Base-by-base conservation (phyloP, 92 coral and sea anemone genomes). In the Zoanthus sansibaricus region DNA sequence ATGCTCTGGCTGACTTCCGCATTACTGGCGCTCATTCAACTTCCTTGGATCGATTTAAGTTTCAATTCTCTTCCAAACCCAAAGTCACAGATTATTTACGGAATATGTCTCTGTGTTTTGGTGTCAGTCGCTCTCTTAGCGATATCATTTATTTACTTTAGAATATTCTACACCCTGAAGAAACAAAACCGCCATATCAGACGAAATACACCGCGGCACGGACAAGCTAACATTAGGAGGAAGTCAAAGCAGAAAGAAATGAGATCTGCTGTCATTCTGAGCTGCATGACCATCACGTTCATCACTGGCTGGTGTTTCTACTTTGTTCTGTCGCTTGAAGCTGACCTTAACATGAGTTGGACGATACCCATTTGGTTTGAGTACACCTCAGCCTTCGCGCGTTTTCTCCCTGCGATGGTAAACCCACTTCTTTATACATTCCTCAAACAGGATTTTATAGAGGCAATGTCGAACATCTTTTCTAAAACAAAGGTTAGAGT, bases 361-460 rank as follows among this genome's bases (percentile, higher is more conserved):
- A 9, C 33, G 13, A 88, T 89, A 32, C 91, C 91, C 3, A 0
- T 0, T 9, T 89, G 91, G 91, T n/a, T 44, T 20, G 66, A 37
- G 9, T 14, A 45, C 20, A 13, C 61, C 15, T 89, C 55, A 16
- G 11, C 68, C 73, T 83, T 89, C 31, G 37, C 47, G 18, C 59
- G 88, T n/a, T 89, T 75, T 69, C 56, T 68, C 5, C 76, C 83
- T 25, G 78, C 88, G 21, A n/a, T 89, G 3, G 72, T 46, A 67
- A 84, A 89, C 79, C 91, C 91, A 13, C 52, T 89, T 14, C 86
- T 89, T 48, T 89, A 89, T 45, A 89, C 91, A 56, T 89, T 89
- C 69, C 86, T 89, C 47, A 89, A 89, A 52, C 71, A 75, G 83
- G 91, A 89, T 47, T 89, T 89, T 54, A 69, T 82, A 14, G 75